Conservation (phyloP, 2,113 vertebrate genomes). For the Mobula hypostoma region DNA sequence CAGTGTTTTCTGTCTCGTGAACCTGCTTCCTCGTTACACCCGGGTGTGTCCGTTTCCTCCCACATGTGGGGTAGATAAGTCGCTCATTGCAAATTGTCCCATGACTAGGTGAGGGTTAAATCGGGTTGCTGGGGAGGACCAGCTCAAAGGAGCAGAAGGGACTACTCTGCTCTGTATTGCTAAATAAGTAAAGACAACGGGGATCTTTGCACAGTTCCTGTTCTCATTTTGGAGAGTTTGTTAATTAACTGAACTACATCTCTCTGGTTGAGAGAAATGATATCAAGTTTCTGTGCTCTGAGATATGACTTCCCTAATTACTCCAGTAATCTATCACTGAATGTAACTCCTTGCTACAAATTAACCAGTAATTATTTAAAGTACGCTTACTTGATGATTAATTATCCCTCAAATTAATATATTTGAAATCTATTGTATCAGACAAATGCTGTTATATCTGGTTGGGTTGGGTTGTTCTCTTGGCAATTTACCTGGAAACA, state of each 20-base stretch:
- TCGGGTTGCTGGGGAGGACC: no score
- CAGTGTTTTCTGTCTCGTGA: no score
- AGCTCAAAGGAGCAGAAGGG: no score
- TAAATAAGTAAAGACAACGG: not conserved
- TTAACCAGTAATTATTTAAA: conserved; percentile 11
- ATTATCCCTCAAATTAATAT: not conserved
- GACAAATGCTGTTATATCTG: not conserved
- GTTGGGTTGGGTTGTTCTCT: no score
- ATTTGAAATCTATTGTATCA: not conserved
- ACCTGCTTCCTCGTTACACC: no score
- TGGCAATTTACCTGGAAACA: no score
- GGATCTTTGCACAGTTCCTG: not conserved
- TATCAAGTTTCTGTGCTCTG: not conserved
- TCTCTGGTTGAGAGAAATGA: not conserved
- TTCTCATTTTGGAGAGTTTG: not conserved
- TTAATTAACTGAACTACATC: not conserved
- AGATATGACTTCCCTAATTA: not conserved
- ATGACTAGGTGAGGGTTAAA: no score
- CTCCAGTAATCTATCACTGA: not conserved
- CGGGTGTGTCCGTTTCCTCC: no score
- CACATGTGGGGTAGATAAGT: no score
- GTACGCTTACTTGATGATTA: not conserved
- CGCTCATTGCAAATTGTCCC: no score
- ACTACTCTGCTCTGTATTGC: no score
- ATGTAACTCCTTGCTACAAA: not conserved